Evolutionary conservation across 2,888 invertebrate genomes (phyloP), one percentile per base, ranked within the genome.

Genomic region (Trissolcus brochymenae): DNA sequence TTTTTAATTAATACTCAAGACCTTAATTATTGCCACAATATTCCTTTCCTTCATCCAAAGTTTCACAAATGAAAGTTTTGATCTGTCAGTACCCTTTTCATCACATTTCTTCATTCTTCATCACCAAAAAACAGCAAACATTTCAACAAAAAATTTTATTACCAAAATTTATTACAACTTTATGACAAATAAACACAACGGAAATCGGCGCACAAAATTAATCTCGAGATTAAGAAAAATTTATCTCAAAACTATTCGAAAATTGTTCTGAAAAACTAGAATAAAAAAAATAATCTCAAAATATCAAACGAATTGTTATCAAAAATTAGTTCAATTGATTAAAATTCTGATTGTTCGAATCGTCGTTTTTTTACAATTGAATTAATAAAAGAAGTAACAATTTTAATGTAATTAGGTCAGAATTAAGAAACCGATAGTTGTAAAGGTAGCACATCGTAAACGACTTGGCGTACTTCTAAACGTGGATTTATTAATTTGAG

Each of bases 381-480:
- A 25, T 35, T 35, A 35, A n/a, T n/a, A n/a, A n/a, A 35, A 35
- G 1, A 35, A 6, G 35, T 35, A 9, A 35, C 9, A 78, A 83
- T 62, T 68, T 59, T 68, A 79, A 82, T 84, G 84, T 85, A 86
- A 86, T 85, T 86, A 84, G 87, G 86, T 87, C 86, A 85, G 35
- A 35, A 84, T 82, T 81, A 84, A 84, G 35, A 86, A 86, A 86
- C 86, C 81, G 83, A 76, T 74, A 74, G n/a, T 29, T 49, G 17
- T 35, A 35, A 54, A 17, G 43, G 57, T 57, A 64, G 59, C 56
- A 50, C 64, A 68, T 74, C 78, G 40, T 50, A 25, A 29, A 40
- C 73, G 55, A 59, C 51, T 61, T 51, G 16, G 55, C 60, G 43
- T 54, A 71, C 35, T 61, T 68, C 80, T 78, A 79, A 81, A 79